Conservation (phyloP, 2,888 invertebrate species). For the Volucella zonaria region DNA sequence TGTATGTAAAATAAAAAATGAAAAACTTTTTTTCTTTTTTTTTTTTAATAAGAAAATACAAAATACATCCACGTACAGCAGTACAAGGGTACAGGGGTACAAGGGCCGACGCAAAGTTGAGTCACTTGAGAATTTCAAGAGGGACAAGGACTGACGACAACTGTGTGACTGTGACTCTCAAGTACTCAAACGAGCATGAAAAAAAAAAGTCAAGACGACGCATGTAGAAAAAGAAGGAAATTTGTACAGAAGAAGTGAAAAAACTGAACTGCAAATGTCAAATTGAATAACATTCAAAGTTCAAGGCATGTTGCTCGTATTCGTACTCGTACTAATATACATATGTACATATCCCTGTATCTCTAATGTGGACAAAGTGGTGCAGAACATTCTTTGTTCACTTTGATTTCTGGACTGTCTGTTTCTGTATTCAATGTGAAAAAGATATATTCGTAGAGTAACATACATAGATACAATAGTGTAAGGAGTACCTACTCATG, state of each 20-base stretch:
- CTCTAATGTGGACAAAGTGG: constrained; percentile 62
- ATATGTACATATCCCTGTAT: constrained; percentile 2
- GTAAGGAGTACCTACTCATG: too few relatives aligned
- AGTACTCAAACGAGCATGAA: constrained; percentile 70
- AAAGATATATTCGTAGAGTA: background rate
- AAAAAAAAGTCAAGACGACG: constrained; percentile 25
- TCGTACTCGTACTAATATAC: constrained; percentile 7
- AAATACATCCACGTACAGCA: constrained; percentile 35
- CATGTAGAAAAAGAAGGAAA: background rate
- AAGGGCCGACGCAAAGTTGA: constrained; percentile 49
- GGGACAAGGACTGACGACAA: constrained; percentile 63
- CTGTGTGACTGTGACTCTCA: constrained; percentile 60
- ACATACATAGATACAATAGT: too few relatives aligned
- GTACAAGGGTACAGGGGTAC: too few relatives aligned
- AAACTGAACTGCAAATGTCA: constrained; percentile 71
- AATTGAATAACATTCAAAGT: constrained; percentile 72
- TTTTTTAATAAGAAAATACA: constrained; percentile 19
- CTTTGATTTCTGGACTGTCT: constrained; percentile 58
- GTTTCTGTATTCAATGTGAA: background rate
- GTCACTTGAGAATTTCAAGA: constrained; percentile 69
- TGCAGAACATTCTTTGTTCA: constrained; percentile 60
- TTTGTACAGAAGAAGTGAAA: constrained; percentile 14
- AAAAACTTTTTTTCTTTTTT: constrained; percentile 2
- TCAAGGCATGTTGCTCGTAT: constrained; percentile 56
- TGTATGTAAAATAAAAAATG: constrained; percentile 40